These are phyloP conservation scores for Oligia strigilis DNA, from an alignment of 2,888 invertebrate species.

Conservation along the genomic window DNA sequence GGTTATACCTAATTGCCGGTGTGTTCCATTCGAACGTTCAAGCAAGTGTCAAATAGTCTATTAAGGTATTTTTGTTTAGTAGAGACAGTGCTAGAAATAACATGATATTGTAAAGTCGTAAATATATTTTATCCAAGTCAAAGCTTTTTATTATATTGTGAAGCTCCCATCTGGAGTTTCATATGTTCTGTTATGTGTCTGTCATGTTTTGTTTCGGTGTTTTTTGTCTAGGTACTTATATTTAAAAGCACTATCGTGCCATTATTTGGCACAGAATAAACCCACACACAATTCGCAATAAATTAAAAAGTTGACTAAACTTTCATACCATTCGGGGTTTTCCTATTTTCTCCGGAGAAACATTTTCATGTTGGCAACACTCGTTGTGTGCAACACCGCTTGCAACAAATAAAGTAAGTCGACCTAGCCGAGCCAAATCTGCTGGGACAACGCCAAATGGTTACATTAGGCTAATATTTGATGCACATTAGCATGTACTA, in stretches of 20 bases:
- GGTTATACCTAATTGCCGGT: too few species aligned
- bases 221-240: not conserved
- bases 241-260: not conserved
- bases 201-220: too few species aligned
- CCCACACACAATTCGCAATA: conserved; percentile 33
- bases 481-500: conserved; percentile 67
- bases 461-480: conserved; percentile 80
- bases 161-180: too few species aligned
- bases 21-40: too few species aligned
- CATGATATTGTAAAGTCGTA: too few species aligned
- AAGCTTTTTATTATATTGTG: too few species aligned
- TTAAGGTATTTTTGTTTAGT: too few species aligned
- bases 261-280: conserved; percentile 32
- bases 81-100: too few species aligned
- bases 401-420: conserved; percentile 67
- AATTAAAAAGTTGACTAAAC: conserved; percentile 50
- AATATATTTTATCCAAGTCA: too few species aligned
- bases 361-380: conserved; percentile 55
- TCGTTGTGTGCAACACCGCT: conserved; percentile 53
- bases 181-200: too few species aligned
- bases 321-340: conserved; percentile 31
- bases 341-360: conserved; percentile 55
- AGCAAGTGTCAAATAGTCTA: too few species aligned
- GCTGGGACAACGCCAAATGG: conserved; percentile 79
- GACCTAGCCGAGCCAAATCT: conserved; percentile 72